phyloP scores from a whole-genome alignment of 2,888 invertebrate species.

The Eueremaeus valkanovi region DNA sequence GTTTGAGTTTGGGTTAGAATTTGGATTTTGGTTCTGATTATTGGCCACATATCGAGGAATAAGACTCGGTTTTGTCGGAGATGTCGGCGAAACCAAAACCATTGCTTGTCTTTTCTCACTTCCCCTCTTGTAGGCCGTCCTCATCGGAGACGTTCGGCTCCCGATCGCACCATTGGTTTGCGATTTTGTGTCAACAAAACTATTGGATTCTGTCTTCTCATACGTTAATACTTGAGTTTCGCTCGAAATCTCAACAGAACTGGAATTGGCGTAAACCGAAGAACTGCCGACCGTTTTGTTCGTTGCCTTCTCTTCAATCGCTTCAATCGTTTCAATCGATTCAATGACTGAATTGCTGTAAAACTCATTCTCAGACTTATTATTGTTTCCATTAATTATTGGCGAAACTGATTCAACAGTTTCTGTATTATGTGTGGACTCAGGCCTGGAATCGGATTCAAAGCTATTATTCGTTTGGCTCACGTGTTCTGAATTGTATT shows the following conservation, averaged over 20 bases:
- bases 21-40: background rate
- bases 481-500: too few species aligned
- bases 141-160: conserved; percentile 8
- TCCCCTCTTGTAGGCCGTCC: background rate
- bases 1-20: too few species aligned
- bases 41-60: conserved; percentile 15
- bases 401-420: background rate
- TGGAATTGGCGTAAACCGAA: background rate
- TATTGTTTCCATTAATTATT: background rate
- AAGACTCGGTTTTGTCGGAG: background rate
- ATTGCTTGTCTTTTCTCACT: background rate
- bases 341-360: too few species aligned
- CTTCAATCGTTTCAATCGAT: too few species aligned
- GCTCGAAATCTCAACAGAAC: background rate
- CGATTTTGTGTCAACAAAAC: background rate
- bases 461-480: too few species aligned
- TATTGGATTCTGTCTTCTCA: background rate
- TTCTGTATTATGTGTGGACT: background rate
- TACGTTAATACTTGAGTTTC: background rate
- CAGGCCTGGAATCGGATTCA: too few species aligned
- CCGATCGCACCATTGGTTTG: conserved; percentile 5
- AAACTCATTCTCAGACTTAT: background rate
- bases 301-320: background rate
- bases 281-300: background rate
- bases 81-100: background rate